Evolutionary conservation across 2,888 invertebrate species (phyloP), one percentile per base, ranked within the genome.

Genomic region (Nephrotoma guestfalica): DNA sequence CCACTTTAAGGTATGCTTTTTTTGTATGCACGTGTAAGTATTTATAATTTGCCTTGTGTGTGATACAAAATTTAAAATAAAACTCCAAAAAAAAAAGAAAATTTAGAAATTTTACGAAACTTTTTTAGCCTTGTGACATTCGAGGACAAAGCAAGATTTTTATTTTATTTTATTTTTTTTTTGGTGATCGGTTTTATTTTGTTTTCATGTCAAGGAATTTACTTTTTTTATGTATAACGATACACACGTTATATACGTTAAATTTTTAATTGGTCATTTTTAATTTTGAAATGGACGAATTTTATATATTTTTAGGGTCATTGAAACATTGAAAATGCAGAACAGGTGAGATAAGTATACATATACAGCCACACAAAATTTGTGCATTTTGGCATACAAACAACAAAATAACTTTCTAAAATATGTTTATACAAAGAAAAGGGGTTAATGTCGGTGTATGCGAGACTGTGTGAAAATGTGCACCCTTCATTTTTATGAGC

Each of bases 191-290:
- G 84, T 84, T 84, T 83, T 84, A 41, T 84, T 41, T 84, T 41
- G 84, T 84, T 84, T 84, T 41, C 84, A 84, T 84, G 84, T 84
- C 84, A 84, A 84, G 84, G 84, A 84, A 84, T n/a, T 84, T 84
- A 41, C n/a, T 84, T 41, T 84, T 84, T 71, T 71, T 18, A 30
- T 71, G 30, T 71, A 30, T 18, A 51, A 51, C 30, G 71, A 15
- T 30, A 15, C 5, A 15, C 15, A 47, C 18, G 18, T 57, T 71
- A 30, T 71, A 71, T 30, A 30, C 71, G 71, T 71, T 71, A 71
- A 71, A 71, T 71, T 71, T n/a, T 71, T 71, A 71, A 71, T 71
- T 71, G 71, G 71, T 71, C 41, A 84, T 84, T 41, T 40, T 6
- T 41, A 41, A 71, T 84, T 84, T 30, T 84, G 41, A 84, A 84